phyloP scores from a whole-genome alignment of 2,888 invertebrate species.

The Tribolium freemani region DNA sequence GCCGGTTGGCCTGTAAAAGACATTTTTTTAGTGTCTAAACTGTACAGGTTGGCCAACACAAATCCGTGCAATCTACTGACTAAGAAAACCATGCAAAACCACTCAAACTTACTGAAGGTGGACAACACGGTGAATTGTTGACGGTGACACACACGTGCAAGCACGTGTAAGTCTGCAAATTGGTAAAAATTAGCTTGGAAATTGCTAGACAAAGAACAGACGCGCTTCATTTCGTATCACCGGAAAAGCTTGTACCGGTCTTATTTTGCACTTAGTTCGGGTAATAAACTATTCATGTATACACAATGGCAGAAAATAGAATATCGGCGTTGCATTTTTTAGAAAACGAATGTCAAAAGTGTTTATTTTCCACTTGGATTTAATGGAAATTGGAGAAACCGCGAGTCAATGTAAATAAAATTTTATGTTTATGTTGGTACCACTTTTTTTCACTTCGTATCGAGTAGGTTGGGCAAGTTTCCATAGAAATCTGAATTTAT shows the following conservation, averaged over 20 bases:
- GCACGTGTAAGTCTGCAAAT: constrained; percentile 88
- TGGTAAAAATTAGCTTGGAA: constrained; percentile 3
- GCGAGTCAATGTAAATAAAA: not conserved
- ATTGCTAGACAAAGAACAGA: constrained; percentile 32
- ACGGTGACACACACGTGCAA: constrained; percentile 89
- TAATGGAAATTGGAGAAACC: not conserved
- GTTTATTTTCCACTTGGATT: not conserved
- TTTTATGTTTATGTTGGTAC: not conserved
- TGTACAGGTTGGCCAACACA: not conserved
- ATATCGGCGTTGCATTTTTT: not conserved
- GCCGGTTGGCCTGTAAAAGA: constrained; percentile 85
- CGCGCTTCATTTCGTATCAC: constrained; percentile 32
- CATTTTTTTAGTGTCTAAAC: not conserved
- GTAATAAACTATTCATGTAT: constrained; percentile 5
- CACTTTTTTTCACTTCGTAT: not conserved
- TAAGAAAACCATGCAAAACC: constrained; percentile 41
- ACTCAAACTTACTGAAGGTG: constrained; percentile 77
- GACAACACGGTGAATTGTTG: constrained; percentile 89
- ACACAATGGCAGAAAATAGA: constrained; percentile 7
- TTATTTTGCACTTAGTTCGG: not conserved
- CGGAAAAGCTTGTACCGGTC: constrained; percentile 21
- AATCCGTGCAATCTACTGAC: not conserved
- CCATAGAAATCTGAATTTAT: not conserved
- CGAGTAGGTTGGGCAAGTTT: not conserved
- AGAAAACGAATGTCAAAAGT: not conserved